Evolutionary conservation across 2,113 vertebrate species (phyloP), one percentile per base, ranked within the genome.

Genomic region (Erythrocercus mccallii): DNA sequence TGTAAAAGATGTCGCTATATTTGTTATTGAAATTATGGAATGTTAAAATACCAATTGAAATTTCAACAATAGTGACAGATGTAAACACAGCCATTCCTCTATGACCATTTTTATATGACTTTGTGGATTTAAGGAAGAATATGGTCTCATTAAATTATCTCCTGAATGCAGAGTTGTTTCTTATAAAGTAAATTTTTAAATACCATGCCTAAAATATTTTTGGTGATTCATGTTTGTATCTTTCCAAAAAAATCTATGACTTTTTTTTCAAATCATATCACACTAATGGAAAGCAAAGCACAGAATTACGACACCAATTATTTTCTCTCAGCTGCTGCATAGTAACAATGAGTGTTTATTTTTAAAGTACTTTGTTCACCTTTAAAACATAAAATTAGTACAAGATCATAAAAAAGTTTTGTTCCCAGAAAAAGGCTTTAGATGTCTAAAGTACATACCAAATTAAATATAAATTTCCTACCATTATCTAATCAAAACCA

Each of bases 401-500:
- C 11, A 70, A 78, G 71, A 62, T 4, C 57, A 73, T 56, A 53
- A 76, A 95, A 93, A 37, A 22, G 6, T 64, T 85, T 92, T 92
- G 62, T 90, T 88, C 64, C 51, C 47, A 89, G 57, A 71, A 78
- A 90, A 77, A 91, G 24, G 2, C 12, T 86, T 87, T 74, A 20
- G 5, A 5, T 89, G 17, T 62, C 61, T 94, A 56, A 94, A 89
- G 37, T 48, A 70, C 11, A 33, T 50, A 51, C 19, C 30, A 90
- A 90, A 84, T 81, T 71, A 91, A 60, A 79, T n/a, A 81, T 13
- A 25, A 90, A n/a, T 74, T 91, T 64, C 3, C 70, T 71, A 71
- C n/a, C 6, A 71, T 84, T 92, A 86, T 70, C 88, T 94, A 84
- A 79, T 81, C 69, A 96, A 96, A 92, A 31, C 13, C 24, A 69